These are phyloP conservation scores for Panopea generosa DNA, from an alignment of 2,888 invertebrate species.

Conservation along the genomic window DNA sequence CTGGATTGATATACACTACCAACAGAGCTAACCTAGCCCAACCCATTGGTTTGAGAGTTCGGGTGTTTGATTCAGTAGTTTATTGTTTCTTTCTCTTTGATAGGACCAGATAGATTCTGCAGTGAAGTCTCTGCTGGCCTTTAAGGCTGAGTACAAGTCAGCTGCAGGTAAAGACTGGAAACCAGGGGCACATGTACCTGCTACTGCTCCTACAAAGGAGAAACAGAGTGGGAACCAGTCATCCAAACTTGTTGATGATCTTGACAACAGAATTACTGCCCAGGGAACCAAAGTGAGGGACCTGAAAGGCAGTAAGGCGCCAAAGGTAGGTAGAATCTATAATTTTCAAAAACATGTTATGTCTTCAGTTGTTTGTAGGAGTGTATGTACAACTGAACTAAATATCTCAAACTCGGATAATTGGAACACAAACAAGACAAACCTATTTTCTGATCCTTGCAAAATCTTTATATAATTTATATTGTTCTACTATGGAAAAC, in stretches of 20 bases:
- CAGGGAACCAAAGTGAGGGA: conserved; percentile 91
- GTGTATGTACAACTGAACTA: no score
- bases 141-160: conserved; percentile 92
- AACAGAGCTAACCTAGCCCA: no score
- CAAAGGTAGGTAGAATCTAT: conserved; percentile 86
- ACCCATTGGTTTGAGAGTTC: no score
- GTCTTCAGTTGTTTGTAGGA: not conserved
- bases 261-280: conserved; percentile 85
- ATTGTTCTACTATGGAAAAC: no score
- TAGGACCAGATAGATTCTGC: conserved; percentile 86
- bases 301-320: conserved; percentile 89
- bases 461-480: no score
- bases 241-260: conserved; percentile 62
- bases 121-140: conserved; percentile 88
- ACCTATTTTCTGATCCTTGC: no score
- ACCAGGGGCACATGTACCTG: conserved; percentile 74
- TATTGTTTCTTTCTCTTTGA: conserved; percentile 2
- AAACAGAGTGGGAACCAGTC: conserved; percentile 24
- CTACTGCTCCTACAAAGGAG: conserved; percentile 4
- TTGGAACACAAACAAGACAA: no score
- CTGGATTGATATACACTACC: no score
- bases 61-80: no score
- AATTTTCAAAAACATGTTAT: not conserved
- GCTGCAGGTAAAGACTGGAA: conserved; percentile 89
- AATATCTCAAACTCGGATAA: no score